Base-by-base conservation (phyloP, 2,113 vertebrate genomes). In the Callopanchax toddi region DNA sequence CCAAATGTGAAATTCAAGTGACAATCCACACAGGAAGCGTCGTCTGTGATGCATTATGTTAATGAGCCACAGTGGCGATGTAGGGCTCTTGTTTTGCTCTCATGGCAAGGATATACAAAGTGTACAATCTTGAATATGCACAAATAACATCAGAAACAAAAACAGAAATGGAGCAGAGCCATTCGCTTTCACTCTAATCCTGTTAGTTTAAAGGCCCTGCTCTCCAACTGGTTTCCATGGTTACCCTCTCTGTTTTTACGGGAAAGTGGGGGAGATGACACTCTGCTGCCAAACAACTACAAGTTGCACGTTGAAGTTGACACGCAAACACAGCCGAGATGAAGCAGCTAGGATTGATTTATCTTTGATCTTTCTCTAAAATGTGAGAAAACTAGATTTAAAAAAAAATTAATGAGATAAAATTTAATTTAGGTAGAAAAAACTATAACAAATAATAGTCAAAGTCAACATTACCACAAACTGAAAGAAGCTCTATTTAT, bases 201-300 rank as follows among this genome's bases (percentile, higher is more conserved):
- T 76, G 78, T 91, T 90, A 82, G 77, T 74, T 77, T 64, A 81
- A 68, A 88, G 63, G 71, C 65, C 77, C 68, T 42, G 40, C 67
- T 80, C 76, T 79, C 64, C 39, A 36, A n/a, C 29, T 23, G 39
- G 86, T 92, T 89, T 71, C 91, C 71, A 91, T 91, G 91, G 90
- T 85, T 84, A 90, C 89, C 36, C 42, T 45, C 73, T 67, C 66
- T 74, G 77, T 88, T 83, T 86, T 79, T 83, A 79, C 83, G 37
- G 54, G 57, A 69, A 77, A 68, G 56, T 34, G 60, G 53, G 56
- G 60, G 69, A 20, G 74, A 72, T 58, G 79, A 71, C 87, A 67
- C 79, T 34, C 39, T 34, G 55, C 26, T 40, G 74, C 68, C 65
- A 78, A 60, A 65, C 71, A 54, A 71, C 68, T 70, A 49, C 77